Base-by-base conservation (phyloP, 2,797 vertebrate genomes). In the Sebastiscus tertius region DNA sequence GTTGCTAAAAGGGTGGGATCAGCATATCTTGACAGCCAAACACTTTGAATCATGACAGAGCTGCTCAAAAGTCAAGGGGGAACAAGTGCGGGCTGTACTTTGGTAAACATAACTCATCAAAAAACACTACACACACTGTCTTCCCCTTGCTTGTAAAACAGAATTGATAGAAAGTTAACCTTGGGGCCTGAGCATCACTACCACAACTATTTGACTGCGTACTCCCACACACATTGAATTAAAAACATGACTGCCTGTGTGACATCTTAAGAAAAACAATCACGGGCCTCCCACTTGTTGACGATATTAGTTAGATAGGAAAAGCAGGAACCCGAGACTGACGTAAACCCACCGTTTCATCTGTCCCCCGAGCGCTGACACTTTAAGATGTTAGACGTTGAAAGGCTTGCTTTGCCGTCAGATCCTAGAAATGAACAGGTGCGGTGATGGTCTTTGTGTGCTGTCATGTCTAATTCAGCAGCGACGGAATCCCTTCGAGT, bases 371-470 rank as follows among this genome's bases (percentile, higher is more conserved):
- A 72, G 88, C 24, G 1, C 34, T 68, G 29, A 29, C 66, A 75
- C 81, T 84, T 85, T 42, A 80, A 76, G 75, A 59, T 79, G 78
- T 79, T 61, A 70, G 71, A 77, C 6, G 11, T 54, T 87, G 69
- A 89, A 89, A 86, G 72, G 67, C 49, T 86, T 88, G 83, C 66
- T 87, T 72, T 86, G 85, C 88, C 6, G 81, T 93, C 90, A 90
- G 58, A 90, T 84, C 79, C 4, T 3, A 49, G 60, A 84, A 81
- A 76, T 27, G 31, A 89, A 75, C 88, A 80, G 77, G 73, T 83
- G 72, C 22, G 26, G 72, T 84, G 90, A 88, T 59, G 77, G 80
- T 82, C 82, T 90, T 84, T 88, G 77, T 86, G 72, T 80, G 85
- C 61, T 86, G 88, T 86, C 91, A 67, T 87, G 60, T 83, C 49